Evolutionary conservation across 1,140 invertebrate species (phyloP).

Genomic region (Drosophila sproati): DNA sequence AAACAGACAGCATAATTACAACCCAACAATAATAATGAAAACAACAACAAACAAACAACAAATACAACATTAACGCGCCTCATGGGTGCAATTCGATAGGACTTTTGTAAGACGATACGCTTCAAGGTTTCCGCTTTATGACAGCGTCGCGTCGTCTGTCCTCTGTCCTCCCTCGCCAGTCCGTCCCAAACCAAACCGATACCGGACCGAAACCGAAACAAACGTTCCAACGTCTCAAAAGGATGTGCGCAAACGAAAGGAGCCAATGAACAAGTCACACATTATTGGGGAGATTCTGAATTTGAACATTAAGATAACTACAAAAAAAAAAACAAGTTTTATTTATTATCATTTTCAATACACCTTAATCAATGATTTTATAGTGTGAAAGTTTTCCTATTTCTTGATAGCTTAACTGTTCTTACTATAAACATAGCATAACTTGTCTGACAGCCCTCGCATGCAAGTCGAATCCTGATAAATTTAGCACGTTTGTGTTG

Average conservation of each 20-base stretch:
- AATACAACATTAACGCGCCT: constrained; percentile 42
- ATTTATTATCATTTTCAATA: too few relatives aligned
- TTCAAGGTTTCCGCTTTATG: constrained; percentile 77
- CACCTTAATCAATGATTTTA: too few relatives aligned
- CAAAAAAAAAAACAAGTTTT: too few relatives aligned
- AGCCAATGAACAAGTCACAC: neutral
- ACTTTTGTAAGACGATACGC: constrained; percentile 70
- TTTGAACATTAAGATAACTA: too few relatives aligned
- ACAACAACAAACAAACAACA: constrained; percentile 8
- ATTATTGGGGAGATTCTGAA: neutral
- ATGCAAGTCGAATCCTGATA: neutral
- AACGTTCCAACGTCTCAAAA: constrained; percentile 4
- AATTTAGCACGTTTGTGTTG: neutral
- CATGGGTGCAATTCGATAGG: constrained; percentile 71
- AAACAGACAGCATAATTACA: constrained; percentile 66
- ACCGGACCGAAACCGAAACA: constrained; percentile 6
- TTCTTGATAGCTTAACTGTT: too few relatives aligned
- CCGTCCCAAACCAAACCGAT: constrained; percentile 2
- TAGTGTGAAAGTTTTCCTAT: too few relatives aligned
- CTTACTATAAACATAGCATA: neutral
- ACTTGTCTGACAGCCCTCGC: constrained; percentile 6
- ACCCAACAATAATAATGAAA: constrained; percentile 44
- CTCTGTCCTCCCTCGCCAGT: constrained; percentile 7
- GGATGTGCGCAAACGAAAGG: constrained; percentile 26
- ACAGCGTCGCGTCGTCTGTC: constrained; percentile 29